phyloP scores from a whole-genome alignment of 2,888 invertebrate genomes.

The Philopedon plagiatum region DNA sequence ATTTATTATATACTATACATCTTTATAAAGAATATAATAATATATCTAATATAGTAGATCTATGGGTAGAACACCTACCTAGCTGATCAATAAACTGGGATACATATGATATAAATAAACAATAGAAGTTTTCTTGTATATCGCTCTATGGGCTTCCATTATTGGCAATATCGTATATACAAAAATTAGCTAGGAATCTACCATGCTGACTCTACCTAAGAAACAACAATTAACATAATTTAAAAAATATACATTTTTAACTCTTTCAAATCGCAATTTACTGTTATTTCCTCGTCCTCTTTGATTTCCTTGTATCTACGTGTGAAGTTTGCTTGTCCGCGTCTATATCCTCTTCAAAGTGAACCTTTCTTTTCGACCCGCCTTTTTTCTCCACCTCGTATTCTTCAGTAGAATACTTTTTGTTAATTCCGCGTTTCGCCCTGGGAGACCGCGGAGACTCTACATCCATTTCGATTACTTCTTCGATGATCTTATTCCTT shows the following conservation, averaged over 20 bases:
- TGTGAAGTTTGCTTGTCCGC: neutral
- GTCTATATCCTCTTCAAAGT: conserved; percentile 5
- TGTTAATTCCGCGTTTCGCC: conserved; percentile 24
- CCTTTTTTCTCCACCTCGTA: conserved; percentile 15
- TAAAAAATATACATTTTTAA: neutral
- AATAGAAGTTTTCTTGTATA: too few relatives aligned
- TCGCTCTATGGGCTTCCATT: too few relatives aligned
- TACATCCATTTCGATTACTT: conserved; percentile 6
- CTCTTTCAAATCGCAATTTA: too few relatives aligned
- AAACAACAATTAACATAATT: too few relatives aligned
- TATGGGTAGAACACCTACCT: neutral
- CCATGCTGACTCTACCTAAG: too few relatives aligned
- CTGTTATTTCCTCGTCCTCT: conserved; percentile 16
- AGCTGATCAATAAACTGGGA: too few relatives aligned
- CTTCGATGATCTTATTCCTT: conserved; percentile 12
- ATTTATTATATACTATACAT: neutral
- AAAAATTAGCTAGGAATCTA: too few relatives aligned
- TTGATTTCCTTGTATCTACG: neutral
- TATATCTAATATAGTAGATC: neutral
- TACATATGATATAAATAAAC: too few relatives aligned
- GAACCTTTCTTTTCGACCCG: conserved; percentile 12
- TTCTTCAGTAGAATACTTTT: conserved; percentile 27
- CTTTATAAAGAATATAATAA: neutral
- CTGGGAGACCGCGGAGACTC: conserved; percentile 24
- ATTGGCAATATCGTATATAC: too few relatives aligned